Percentiles rank a stretch among this genome's conserved stretches.
phyloP scores from a whole-genome alignment of 2,888 invertebrate species.

The Poecilus cupreus region DNA sequence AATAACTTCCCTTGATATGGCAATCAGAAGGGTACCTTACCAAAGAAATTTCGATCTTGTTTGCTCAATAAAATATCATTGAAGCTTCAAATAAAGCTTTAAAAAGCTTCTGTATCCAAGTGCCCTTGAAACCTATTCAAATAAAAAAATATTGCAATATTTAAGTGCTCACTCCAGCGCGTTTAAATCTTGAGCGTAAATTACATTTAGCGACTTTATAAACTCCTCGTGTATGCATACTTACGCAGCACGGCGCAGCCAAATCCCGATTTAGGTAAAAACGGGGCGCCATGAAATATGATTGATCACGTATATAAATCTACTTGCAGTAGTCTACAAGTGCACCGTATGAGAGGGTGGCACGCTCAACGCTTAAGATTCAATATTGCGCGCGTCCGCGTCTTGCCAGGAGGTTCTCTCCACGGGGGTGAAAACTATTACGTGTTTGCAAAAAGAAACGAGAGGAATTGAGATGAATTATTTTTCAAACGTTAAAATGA shows the following conservation, averaged over 20 bases:
- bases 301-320: slow-evolving; percentile 59
- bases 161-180: slow-evolving; percentile 42
- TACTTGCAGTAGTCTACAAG: slow-evolving; percentile 48
- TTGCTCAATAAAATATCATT: slow-evolving; percentile 48
- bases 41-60: slow-evolving; percentile 36
- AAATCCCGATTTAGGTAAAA: slow-evolving; percentile 57
- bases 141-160: slow-evolving; percentile 53
- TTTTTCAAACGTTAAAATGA: slow-evolving; percentile 47
- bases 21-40: slow-evolving; percentile 5
- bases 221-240: background rate
- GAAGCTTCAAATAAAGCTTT: slow-evolving; percentile 46
- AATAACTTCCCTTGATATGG: background rate
- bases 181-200: slow-evolving; percentile 49
- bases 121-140: slow-evolving; percentile 51
- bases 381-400: slow-evolving; percentile 46
- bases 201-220: slow-evolving; percentile 25
- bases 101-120: slow-evolving; percentile 44
- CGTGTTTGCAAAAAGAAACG: slow-evolving; percentile 30
- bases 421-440: slow-evolving; percentile 40
- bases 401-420: background rate
- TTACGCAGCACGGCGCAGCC: background rate
- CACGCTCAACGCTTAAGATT: slow-evolving; percentile 32
- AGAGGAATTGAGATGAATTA: slow-evolving; percentile 15
- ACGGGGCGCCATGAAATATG: slow-evolving; percentile 49
- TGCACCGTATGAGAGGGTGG: slow-evolving; percentile 10